Evolutionary conservation across 1,140 invertebrate species (phyloP), one percentile per base, ranked within the genome.

Genomic region (Drosophila micromelanica): DNA sequence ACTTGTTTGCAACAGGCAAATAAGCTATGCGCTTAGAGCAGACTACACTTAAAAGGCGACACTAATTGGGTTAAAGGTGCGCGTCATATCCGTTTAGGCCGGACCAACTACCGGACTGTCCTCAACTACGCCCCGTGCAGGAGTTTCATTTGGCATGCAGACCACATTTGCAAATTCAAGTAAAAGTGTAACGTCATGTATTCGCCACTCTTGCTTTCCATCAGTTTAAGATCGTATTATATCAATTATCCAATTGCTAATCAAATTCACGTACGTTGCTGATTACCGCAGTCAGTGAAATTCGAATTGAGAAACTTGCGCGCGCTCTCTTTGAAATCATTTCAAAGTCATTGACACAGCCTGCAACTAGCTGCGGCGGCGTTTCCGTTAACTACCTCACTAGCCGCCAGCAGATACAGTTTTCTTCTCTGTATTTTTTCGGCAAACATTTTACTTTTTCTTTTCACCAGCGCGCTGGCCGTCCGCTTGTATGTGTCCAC

Each of bases 241-340:
- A 78, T 87, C 79, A 89, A 87, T 90, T 87, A 87, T 87, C 84
- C 85, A 74, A 87, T 80, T 80, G 85, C 69, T 80, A 90, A 87
- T 87, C 65, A 77, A 84, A 86, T 87, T 67, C 84, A 87, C 84
- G 84, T 89, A 82, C 77, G 67, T 27, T 40, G 80, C 81, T 86
- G 78, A 86, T 82, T n/a, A n/a, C 81, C 73, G 78, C 56, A 35
- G 70, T 78, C 56, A 35, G 70, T 78, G 67, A 84, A 80, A 86
- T 72, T 69, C 60, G 65, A 86, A 78, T 78, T 74, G 84, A 76
- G 82, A 87, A 87, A 87, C 81, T 87, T 59, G 67, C 82, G 27
- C 27, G 27, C 27, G 73, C 11, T 27, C 82, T 74, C 49, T 51
- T 70, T 84, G 64, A 78, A 84, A 84, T 79, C 76, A 89, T 87